Conservation (phyloP, 1,140 invertebrate genomes). For the Galendromus occidentalis region DNA sequence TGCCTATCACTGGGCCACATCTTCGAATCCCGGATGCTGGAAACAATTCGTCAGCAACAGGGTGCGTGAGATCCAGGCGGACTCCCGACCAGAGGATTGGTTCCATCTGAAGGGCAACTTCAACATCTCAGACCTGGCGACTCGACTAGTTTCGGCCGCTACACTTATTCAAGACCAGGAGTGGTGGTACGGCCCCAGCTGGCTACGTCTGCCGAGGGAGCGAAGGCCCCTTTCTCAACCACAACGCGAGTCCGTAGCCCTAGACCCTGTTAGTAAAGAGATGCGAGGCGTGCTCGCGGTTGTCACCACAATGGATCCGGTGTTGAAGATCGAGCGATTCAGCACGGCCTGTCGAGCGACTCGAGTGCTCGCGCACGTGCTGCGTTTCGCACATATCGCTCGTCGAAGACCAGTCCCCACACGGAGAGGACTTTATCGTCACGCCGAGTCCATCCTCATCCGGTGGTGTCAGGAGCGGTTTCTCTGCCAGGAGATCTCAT, state of each 20-base stretch:
- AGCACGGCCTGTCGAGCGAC: too few species aligned
- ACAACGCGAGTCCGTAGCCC: too few species aligned
- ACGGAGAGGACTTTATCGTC: slow-evolving; percentile 28
- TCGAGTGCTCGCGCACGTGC: too few species aligned
- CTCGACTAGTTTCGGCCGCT: not conserved
- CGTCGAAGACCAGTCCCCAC: too few species aligned
- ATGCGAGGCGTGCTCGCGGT: not conserved
- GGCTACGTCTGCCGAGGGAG: not conserved
- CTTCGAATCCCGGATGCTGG: not conserved
- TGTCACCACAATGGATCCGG: too few species aligned
- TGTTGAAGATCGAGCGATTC: too few species aligned
- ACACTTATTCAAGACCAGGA: not conserved
- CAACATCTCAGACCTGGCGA: not conserved
- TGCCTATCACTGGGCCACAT: not conserved
- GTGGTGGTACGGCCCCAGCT: not conserved
- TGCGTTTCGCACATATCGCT: too few species aligned
- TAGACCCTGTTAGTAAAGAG: too few species aligned
- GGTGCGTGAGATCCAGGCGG: not conserved
- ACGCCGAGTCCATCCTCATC: slow-evolving; percentile 28
- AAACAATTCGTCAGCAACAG: not conserved
- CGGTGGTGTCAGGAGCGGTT: too few species aligned
- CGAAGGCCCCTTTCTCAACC: not conserved
- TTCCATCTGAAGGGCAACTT: not conserved
- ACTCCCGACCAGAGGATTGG: not conserved
- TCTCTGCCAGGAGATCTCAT: too few species aligned